Percentiles rank a stretch among this genome's conserved stretches.
These are phyloP conservation scores for Xenopus tropicalis DNA, from an alignment of 2,113 vertebrate genomes.

Conservation along the genomic window DNA sequence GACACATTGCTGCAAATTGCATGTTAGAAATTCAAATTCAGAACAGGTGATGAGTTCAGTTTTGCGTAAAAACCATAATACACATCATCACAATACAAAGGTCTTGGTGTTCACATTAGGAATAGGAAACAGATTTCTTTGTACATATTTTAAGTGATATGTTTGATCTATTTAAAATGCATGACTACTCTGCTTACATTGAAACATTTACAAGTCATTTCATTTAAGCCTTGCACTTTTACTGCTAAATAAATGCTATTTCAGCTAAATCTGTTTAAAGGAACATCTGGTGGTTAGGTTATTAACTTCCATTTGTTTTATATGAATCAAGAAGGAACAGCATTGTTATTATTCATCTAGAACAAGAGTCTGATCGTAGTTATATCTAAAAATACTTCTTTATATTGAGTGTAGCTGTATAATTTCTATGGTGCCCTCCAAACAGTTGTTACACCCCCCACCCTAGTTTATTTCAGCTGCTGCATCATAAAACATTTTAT, in stretches of 20 bases:
- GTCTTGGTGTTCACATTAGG: background rate
- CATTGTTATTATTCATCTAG: slow-evolving; percentile 31
- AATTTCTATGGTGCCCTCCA: slow-evolving; percentile 24
- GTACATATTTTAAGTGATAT: slow-evolving; percentile 32
- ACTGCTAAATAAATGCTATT: slow-evolving; percentile 45
- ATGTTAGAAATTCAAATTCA: no score
- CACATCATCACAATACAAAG: background rate
- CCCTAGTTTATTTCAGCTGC: no score
- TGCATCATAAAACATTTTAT: no score
- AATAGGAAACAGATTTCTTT: slow-evolving; percentile 12
- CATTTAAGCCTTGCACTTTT: slow-evolving; percentile 38
- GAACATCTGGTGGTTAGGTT: slow-evolving; percentile 44
- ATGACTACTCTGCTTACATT: slow-evolving; percentile 37
- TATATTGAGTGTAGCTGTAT: slow-evolving; percentile 15
- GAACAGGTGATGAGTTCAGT: no score
- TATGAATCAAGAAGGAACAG: slow-evolving; percentile 35
- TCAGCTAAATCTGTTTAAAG: slow-evolving; percentile 42
- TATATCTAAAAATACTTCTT: slow-evolving; percentile 22
- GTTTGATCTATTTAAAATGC: slow-evolving; percentile 42
- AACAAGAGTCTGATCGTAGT: slow-evolving; percentile 36
- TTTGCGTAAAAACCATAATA: no score
- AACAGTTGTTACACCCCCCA: no score
- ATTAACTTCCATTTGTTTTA: slow-evolving; percentile 42
- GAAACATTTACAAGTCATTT: slow-evolving; percentile 41
- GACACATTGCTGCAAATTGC: no score